Evolutionary conservation across 2,113 vertebrate species (phyloP).

Genomic region (Actenoides hombroni): DNA sequence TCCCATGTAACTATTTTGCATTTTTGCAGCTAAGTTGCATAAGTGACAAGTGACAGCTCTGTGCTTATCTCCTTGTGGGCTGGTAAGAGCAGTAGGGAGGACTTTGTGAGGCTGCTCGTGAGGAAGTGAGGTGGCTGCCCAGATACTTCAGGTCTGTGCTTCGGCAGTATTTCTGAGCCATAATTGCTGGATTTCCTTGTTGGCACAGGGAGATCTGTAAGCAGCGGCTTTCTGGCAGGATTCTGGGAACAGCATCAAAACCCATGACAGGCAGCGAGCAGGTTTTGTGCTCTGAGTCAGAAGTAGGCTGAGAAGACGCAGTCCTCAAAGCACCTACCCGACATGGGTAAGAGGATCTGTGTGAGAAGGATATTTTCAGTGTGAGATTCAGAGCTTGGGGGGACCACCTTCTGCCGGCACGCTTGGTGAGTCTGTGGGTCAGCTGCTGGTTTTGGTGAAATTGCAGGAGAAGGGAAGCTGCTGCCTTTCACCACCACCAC

Average conservation of each 20-base stretch:
- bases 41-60: slow-evolving; percentile 12
- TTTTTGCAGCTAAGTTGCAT: not conserved
- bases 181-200: not conserved
- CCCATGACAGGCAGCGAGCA: not conserved
- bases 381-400: not conserved
- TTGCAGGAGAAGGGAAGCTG: not conserved
- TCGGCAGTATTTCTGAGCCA: not conserved
- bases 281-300: slow-evolving; percentile 45
- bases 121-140: not conserved
- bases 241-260: slow-evolving; percentile 53
- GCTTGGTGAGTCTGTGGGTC: not conserved
- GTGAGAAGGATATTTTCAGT: not conserved
- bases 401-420: not conserved
- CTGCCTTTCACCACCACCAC: not conserved
- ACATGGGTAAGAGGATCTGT: not conserved
- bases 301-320: slow-evolving; percentile 34
- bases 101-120: not conserved
- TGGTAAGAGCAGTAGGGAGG: not conserved
- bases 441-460: not conserved
- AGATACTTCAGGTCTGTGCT: not conserved
- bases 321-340: not conserved
- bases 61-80: not conserved
- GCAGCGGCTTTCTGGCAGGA: not conserved
- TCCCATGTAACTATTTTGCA: not conserved
- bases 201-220: not conserved